These are phyloP conservation scores for Panonychus citri DNA, from an alignment of 1,140 invertebrate genomes.

Conservation along the genomic window DNA sequence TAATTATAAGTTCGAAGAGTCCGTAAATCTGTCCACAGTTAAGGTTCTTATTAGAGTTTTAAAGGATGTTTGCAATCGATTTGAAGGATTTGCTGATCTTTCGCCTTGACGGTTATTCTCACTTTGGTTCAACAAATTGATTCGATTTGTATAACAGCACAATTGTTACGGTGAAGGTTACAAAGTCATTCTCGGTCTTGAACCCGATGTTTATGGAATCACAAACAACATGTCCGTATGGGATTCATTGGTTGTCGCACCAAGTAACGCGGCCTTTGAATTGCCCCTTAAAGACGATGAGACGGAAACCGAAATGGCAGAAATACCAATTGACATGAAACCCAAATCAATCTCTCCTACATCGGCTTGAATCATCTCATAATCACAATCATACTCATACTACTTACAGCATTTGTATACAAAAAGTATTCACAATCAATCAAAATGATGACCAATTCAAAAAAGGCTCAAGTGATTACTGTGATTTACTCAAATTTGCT, in stretches of 20 bases:
- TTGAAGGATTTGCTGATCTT: conserved; percentile 65
- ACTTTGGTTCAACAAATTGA: conserved; percentile 88
- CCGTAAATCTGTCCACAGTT: conserved; percentile 80
- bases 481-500: too few species aligned
- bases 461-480: too few species aligned
- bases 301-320: conserved; percentile 13
- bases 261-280: conserved; percentile 70
- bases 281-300: conserved; percentile 33
- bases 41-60: conserved; percentile 81
- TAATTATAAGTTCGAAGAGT: conserved; percentile 92
- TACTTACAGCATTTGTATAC: too few species aligned
- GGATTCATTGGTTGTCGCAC: conserved; percentile 79
- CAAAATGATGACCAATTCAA: too few species aligned
- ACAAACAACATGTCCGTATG: conserved; percentile 53
- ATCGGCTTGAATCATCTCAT: too few species aligned
- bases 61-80: conserved; percentile 63
- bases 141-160: conserved; percentile 67
- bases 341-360: neutral
- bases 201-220: conserved; percentile 22
- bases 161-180: conserved; percentile 71
- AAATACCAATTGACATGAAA: neutral
- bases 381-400: too few species aligned
- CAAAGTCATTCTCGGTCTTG: conserved; percentile 47
- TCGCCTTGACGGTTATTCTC: conserved; percentile 81
- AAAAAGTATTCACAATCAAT: too few species aligned